Evolutionary conservation across 2,797 vertebrate genomes (phyloP).

Genomic region (Lepilemur ruficaudatus): DNA sequence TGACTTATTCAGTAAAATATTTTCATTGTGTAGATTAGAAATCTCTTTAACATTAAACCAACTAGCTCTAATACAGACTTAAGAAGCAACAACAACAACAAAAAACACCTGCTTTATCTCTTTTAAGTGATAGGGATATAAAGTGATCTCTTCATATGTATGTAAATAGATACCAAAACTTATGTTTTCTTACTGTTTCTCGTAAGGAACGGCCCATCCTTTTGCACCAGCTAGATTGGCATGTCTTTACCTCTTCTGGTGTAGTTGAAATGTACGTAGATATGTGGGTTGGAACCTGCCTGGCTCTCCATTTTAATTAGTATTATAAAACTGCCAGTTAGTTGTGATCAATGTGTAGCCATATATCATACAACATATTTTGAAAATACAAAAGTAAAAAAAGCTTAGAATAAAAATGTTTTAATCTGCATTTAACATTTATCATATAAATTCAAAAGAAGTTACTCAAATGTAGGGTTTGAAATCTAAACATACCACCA

Average conservation of each 20-base stretch:
- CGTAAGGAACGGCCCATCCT: not conserved
- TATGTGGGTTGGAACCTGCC: not conserved
- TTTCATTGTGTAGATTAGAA: not conserved
- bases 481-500: not conserved
- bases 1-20: not conserved
- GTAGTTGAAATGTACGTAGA: not conserved
- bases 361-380: not conserved
- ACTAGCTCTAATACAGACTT: not conserved
- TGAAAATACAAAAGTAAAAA: not conserved
- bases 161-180: slow-evolving; percentile 38
- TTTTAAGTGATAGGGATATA: not conserved
- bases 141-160: not conserved
- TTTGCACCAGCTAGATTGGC: not conserved
- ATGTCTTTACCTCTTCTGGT: not conserved
- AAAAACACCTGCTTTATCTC: not conserved
- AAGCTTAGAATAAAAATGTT: not conserved
- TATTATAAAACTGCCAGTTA: not conserved
- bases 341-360: not conserved
- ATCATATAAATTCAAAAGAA: not conserved
- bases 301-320: not conserved
- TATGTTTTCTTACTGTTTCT: not conserved
- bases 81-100: not conserved
- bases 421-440: not conserved
- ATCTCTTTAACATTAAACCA: not conserved
- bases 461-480: not conserved